Percentiles rank a stretch among this genome's conserved stretches.
Conservation (phyloP, 2,113 vertebrate species). For the Pedionomus torquatus region DNA sequence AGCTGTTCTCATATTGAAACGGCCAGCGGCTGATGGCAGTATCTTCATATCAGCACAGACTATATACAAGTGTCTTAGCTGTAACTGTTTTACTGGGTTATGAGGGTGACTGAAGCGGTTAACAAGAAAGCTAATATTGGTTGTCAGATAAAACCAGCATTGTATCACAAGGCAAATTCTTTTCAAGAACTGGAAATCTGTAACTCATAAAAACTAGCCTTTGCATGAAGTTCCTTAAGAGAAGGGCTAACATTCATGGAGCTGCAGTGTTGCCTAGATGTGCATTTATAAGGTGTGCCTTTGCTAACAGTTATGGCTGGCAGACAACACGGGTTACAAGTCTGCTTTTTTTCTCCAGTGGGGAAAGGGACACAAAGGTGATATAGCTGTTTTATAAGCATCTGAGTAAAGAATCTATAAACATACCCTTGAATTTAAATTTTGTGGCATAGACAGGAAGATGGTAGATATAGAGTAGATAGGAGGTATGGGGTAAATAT, state of each 20-base stretch:
- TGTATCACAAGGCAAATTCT: background rate
- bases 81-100: background rate
- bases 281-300: background rate
- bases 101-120: background rate
- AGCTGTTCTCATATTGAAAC: rapidly evolving
- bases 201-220: background rate
- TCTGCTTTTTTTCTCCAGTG: background rate
- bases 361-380: background rate
- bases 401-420: background rate
- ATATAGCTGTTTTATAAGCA: background rate
- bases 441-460: background rate
- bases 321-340: background rate
- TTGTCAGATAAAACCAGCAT: background rate
- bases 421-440: background rate
- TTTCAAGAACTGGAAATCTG: background rate
- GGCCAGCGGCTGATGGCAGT: background rate
- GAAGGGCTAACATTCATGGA: background rate
- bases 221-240: background rate
- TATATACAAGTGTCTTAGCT: background rate
- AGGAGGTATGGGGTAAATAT: background rate
- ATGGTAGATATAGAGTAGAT: background rate
- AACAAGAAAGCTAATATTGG: background rate
- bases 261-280: background rate
- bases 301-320: background rate
- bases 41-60: background rate